Conservation (phyloP, 2,888 invertebrate species). For the Julus scanicus region DNA sequence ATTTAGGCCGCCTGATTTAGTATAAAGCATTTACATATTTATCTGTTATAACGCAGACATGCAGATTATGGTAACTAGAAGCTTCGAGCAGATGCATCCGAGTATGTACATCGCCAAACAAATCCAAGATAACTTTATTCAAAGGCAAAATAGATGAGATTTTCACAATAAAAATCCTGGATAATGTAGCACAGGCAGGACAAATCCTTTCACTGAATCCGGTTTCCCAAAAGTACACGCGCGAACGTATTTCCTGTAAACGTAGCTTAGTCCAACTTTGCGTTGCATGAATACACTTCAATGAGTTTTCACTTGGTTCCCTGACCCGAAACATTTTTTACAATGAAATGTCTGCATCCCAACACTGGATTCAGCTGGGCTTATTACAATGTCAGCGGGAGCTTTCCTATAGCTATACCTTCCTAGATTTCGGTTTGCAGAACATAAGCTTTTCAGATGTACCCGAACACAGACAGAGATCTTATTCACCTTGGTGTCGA, state of each 20-base stretch:
- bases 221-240: background rate
- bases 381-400: slow-evolving; percentile 15
- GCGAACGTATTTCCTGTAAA: background rate
- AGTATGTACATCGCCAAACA: background rate
- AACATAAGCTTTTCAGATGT: background rate
- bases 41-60: background rate
- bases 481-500: slow-evolving; percentile 26
- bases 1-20: background rate
- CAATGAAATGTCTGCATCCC: slow-evolving; percentile 8
- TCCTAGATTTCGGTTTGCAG: background rate
- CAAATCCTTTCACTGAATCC: background rate
- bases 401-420: background rate
- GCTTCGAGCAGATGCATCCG: background rate
- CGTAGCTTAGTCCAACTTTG: background rate
- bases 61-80: background rate
- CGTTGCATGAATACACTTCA: slow-evolving; percentile 21
- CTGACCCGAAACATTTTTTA: slow-evolving; percentile 5
- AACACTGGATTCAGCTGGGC: background rate
- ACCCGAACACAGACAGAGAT: background rate
- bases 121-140: background rate
- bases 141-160: slow-evolving; percentile 26
- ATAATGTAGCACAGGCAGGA: background rate
- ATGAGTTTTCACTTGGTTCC: background rate
- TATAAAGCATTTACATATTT: background rate
- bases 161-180: slow-evolving; percentile 17